Evolutionary conservation across 1,140 invertebrate genomes (phyloP).

Genomic region (Bombus turneri): DNA sequence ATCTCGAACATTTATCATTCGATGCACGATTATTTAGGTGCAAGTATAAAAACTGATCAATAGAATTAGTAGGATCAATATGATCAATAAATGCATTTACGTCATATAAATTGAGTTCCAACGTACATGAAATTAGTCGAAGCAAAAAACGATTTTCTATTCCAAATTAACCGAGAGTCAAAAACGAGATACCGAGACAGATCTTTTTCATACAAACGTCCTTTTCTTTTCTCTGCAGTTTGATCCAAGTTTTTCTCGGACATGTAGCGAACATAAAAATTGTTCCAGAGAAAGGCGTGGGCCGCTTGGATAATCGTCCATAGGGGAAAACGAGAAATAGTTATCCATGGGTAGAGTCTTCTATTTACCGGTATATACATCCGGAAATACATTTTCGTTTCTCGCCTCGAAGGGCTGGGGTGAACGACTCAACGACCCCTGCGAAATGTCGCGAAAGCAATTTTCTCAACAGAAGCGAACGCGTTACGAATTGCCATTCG

Average conservation of each 20-base stretch:
- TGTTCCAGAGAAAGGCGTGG: too few species aligned
- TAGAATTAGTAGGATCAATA: too few species aligned
- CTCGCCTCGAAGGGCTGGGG: slow-evolving; percentile 56
- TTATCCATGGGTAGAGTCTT: slow-evolving; percentile 70
- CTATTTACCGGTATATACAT: slow-evolving; percentile 76
- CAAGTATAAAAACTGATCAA: too few species aligned
- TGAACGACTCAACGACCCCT: neutral
- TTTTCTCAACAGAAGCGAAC: slow-evolving; percentile 65
- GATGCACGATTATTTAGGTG: too few species aligned
- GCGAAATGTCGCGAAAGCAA: slow-evolving; percentile 74
- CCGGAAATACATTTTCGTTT: slow-evolving; percentile 77
- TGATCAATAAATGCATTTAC: too few species aligned
- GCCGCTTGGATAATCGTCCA: neutral
- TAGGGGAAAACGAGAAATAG: slow-evolving; percentile 6
- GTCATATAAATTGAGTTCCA: too few species aligned
- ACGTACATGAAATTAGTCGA: too few species aligned
- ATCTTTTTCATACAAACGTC: too few species aligned
- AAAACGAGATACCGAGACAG: too few species aligned
- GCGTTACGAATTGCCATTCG: slow-evolving; percentile 49
- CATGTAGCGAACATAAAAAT: neutral
- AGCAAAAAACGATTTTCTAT: too few species aligned
- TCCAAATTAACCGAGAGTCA: too few species aligned
- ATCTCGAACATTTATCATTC: too few species aligned
- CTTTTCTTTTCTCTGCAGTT: neutral
- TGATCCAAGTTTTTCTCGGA: neutral